Percentiles rank a stretch among this genome's conserved stretches.
These are phyloP conservation scores for Spermophilus dauricus DNA, from an alignment of 2,113 vertebrate species.

Conservation along the genomic window DNA sequence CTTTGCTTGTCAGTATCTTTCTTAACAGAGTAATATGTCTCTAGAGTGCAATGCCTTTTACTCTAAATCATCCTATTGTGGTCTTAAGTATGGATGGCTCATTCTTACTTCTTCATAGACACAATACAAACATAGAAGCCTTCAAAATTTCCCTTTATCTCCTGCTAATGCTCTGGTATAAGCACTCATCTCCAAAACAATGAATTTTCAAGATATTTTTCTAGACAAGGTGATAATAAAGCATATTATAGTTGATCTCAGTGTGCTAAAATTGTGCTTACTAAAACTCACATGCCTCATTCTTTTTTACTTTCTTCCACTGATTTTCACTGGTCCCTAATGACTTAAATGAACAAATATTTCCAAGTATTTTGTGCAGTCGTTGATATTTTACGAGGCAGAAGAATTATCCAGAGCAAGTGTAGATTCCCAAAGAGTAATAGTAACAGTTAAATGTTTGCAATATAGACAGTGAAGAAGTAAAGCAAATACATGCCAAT, in stretches of 20 bases:
- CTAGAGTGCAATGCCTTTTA: not conserved
- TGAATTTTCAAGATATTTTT: not conserved
- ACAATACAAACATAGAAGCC: conserved; percentile 12
- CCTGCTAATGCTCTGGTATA: not conserved
- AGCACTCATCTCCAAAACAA: not conserved
- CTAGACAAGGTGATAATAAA: not conserved
- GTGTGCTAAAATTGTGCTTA: not conserved
- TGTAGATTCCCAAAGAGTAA: not conserved
- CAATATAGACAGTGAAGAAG: not conserved
- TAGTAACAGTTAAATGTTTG: not conserved
- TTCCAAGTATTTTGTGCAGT: not conserved
- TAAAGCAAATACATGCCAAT: not conserved
- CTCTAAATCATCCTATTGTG: conserved; percentile 13
- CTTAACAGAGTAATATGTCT: not conserved
- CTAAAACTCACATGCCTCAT: not conserved
- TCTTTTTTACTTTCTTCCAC: not conserved
- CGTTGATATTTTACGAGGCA: not conserved
- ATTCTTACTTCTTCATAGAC: not conserved
- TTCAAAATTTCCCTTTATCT: not conserved
- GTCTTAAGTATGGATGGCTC: not conserved
- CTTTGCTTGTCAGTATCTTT: conserved; percentile 46
- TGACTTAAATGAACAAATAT: not conserved
- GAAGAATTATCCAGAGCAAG: not conserved
- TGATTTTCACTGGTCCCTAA: not conserved
- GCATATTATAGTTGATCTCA: not conserved